A percentile compares a stretch with the other conserved stretches of the same genome.
Evolutionary conservation across 1,140 invertebrate species (phyloP).

Genomic region (Bursaphelenchus mucronatus): DNA sequence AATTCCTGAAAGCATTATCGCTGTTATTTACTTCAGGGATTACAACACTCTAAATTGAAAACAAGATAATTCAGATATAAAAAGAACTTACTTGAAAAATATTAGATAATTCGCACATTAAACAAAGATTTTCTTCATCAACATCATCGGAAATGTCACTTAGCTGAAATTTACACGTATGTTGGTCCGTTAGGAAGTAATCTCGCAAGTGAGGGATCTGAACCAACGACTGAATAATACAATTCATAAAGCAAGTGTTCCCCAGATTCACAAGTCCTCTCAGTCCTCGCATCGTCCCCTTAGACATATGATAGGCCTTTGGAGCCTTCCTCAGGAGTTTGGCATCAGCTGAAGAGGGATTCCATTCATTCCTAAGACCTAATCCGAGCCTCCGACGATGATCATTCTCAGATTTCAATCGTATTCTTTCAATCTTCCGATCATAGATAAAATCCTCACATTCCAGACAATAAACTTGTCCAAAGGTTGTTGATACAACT

Average conservation of each 20-base stretch:
- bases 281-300: conserved; percentile 64
- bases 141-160: conserved; percentile 30
- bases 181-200: conserved; percentile 87
- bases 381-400: conserved; percentile 32
- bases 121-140: conserved; percentile 68
- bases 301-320: conserved; percentile 15
- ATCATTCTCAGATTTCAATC: conserved; percentile 34
- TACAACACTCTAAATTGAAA: conserved; percentile 66
- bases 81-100: conserved; percentile 62
- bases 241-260: conserved; percentile 97
- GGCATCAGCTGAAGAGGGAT: conserved; percentile 31
- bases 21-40: conserved; percentile 63
- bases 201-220: conserved; percentile 91
- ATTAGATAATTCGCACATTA: conserved; percentile 85
- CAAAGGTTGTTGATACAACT: conserved; percentile 79
- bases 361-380: conserved; percentile 37
- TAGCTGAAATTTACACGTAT: conserved; percentile 70
- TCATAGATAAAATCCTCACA: conserved; percentile 90
- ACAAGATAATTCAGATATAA: background rate
- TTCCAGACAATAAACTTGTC: conserved; percentile 81
- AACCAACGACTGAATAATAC: conserved; percentile 67
- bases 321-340: conserved; percentile 28
- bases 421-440: conserved; percentile 64
- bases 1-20: conserved; percentile 39
- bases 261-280: conserved; percentile 90